Evolutionary conservation across 2,888 invertebrate genomes (phyloP).

Genomic region (Megastigmus dorsalis): DNA sequence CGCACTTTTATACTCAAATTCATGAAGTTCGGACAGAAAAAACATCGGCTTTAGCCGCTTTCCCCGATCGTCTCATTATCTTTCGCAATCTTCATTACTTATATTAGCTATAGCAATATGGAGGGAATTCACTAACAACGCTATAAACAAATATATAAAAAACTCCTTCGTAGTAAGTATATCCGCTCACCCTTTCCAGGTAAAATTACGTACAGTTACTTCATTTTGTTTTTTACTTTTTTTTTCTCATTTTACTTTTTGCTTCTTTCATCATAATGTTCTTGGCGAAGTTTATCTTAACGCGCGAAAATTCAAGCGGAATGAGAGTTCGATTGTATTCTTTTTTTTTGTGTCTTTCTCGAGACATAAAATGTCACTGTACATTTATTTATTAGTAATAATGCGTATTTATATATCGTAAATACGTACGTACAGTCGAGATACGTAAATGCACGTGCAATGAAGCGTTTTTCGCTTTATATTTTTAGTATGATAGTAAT

Average conservation of each 20-base stretch:
- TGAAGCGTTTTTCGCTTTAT: constrained; percentile 5
- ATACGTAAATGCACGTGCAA: constrained; percentile 26
- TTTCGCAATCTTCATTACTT: constrained; percentile 57
- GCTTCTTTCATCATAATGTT: constrained; percentile 1
- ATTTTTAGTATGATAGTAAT: neutral
- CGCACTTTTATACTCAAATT: constrained; percentile 65
- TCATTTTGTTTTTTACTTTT: constrained; percentile 11
- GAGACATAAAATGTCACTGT: constrained; percentile 43
- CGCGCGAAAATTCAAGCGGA: constrained; percentile 35
- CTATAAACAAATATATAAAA: constrained; percentile 74
- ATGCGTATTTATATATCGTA: constrained; percentile 32
- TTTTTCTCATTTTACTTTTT: constrained; percentile 15
- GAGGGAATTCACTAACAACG: constrained; percentile 74
- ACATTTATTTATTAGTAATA: constrained; percentile 29
- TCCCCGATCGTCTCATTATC: constrained; percentile 59
- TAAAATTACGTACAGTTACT: constrained; percentile 18
- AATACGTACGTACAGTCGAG: constrained; percentile 20
- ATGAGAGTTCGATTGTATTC: constrained; percentile 34
- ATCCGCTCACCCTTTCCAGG: neutral
- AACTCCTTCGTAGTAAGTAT: constrained; percentile 57
- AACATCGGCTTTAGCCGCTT: constrained; percentile 55
- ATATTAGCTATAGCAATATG: constrained; percentile 68
- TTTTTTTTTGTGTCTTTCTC: constrained; percentile 19
- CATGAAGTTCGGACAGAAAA: constrained; percentile 71
- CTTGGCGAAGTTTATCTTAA: constrained; percentile 1